Evolutionary conservation across 1,140 invertebrate genomes (phyloP), one percentile per base, ranked within the genome.

Genomic region (Megathymus violae): DNA sequence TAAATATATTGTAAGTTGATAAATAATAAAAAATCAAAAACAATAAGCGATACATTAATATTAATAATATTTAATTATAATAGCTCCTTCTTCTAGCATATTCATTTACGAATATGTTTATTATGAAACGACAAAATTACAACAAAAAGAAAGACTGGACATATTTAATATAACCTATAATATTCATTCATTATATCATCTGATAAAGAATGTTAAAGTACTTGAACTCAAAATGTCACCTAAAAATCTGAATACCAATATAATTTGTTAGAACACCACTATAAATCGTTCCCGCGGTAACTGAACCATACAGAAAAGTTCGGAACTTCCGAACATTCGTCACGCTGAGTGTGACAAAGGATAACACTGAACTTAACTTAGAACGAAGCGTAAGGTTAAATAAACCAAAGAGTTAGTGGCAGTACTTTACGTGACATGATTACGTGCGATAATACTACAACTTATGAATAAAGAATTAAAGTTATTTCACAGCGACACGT

Each of bases 281-380:
- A 19, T 56, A 56, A 56, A 43, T 56, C 51, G 51, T 43, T 43
- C 51, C 51, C 51, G 41, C 51, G 51, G 51, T 56, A 56, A 38
- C 51, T 54, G 51, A 54, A 54, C 9, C 51, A 54, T 54, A 54
- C 36, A 54, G 38, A 54, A 54, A 54, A 54, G 51, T 54, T 54
- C 15, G 38, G 41, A 43, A 54, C 46, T 65, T 44, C 13, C 48
- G 54, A 52, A 65, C 63, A 65, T 59, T 64, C 56, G 62, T 64
- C 52, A 64, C 47, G 14, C 22, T 56, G 44, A 36, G 44, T 40
- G 25, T 58, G 62, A 64, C 59, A 64, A 64, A 64, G 62, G 46
- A 59, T 41, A 44, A 40, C 38, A 50, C 19, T 36, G 16, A 64
- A 64, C 25, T 64, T 64, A 50, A 10, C 11, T 64, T 13, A 34